Evolutionary conservation across 1,140 invertebrate genomes (phyloP).

Genomic region (Drosophila serrata): DNA sequence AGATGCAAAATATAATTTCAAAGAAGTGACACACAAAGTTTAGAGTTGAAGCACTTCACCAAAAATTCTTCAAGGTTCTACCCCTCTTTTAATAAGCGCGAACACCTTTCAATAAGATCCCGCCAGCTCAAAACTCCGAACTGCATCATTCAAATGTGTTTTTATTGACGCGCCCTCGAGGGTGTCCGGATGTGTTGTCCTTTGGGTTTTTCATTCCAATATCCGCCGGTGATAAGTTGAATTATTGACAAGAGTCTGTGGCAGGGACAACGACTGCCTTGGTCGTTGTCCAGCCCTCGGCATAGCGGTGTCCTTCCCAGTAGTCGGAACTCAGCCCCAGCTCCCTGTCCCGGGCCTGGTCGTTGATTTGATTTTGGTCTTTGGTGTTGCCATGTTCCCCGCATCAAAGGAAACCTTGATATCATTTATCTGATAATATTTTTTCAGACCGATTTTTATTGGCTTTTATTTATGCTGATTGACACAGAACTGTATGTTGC

Average conservation of each 20-base stretch:
- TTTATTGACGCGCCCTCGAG: conserved; percentile 76
- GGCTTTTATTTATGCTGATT: conserved; percentile 37
- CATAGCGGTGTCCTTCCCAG: conserved; percentile 31
- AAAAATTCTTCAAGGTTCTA: conserved; percentile 16
- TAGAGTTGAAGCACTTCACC: conserved; percentile 40
- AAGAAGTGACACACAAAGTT: conserved; percentile 45
- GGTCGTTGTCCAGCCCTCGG: conserved; percentile 42
- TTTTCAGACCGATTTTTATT: conserved; percentile 52
- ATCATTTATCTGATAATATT: conserved; percentile 73
- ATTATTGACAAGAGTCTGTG: conserved; percentile 69
- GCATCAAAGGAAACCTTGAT: conserved; percentile 65
- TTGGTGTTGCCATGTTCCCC: conserved; percentile 25
- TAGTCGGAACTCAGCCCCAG: conserved; percentile 28
- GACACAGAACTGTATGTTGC: conserved; percentile 21
- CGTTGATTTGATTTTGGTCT: conserved; percentile 69
- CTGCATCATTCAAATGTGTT: conserved; percentile 81
- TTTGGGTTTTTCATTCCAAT: conserved; percentile 77
- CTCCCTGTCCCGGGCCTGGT: conserved; percentile 16
- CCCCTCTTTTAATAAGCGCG: conserved; percentile 31
- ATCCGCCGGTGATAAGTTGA: conserved; percentile 85
- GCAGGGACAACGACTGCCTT: conserved; percentile 12
- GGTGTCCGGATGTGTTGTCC: conserved; percentile 79
- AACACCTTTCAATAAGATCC: conserved; percentile 40
- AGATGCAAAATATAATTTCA: conserved; percentile 24
- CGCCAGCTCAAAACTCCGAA: conserved; percentile 24